Conservation (phyloP, 2,113 vertebrate genomes). For the Gadus chalcogrammus region DNA sequence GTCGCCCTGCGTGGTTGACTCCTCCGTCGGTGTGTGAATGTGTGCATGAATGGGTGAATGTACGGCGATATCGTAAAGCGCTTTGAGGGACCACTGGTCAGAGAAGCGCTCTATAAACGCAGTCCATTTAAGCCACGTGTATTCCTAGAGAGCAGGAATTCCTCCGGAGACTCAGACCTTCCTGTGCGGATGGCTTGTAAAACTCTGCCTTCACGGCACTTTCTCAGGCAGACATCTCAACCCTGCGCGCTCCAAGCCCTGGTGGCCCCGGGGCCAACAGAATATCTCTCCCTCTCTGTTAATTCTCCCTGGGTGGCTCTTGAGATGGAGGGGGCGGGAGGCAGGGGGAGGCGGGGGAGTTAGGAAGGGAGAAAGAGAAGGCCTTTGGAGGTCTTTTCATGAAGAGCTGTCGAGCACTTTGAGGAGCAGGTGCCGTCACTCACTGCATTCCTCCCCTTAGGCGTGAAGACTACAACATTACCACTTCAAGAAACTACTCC, state of each 20-base stretch:
- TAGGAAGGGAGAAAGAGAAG: slow-evolving; percentile 31
- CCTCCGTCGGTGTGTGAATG: no score
- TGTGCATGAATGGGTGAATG: no score
- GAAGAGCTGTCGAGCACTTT: slow-evolving; percentile 40
- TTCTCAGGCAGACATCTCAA: slow-evolving; percentile 17
- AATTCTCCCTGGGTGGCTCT: slow-evolving; percentile 47
- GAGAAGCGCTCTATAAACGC: no score
- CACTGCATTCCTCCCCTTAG: slow-evolving; percentile 25
- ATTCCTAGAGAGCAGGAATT: no score
- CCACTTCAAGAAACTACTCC: slow-evolving; percentile 28
- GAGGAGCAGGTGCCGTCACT: slow-evolving; percentile 48
- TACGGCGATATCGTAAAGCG: no score
- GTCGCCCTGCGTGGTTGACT: no score
- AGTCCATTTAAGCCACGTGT: no score
- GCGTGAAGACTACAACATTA: slow-evolving; percentile 11
- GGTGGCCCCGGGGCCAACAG: slow-evolving; percentile 33
- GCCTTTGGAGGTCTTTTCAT: slow-evolving; percentile 24
- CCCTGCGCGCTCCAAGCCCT: slow-evolving; percentile 32
- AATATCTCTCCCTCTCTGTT: slow-evolving; percentile 52
- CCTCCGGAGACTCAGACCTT: background rate
- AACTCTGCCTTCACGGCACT: slow-evolving; percentile 17
- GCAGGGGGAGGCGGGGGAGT: background rate
- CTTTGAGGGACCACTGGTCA: no score
- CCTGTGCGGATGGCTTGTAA: background rate
- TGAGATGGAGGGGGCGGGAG: slow-evolving; percentile 20